Conservation (phyloP, 2,888 invertebrate species). For the Troides helena region DNA sequence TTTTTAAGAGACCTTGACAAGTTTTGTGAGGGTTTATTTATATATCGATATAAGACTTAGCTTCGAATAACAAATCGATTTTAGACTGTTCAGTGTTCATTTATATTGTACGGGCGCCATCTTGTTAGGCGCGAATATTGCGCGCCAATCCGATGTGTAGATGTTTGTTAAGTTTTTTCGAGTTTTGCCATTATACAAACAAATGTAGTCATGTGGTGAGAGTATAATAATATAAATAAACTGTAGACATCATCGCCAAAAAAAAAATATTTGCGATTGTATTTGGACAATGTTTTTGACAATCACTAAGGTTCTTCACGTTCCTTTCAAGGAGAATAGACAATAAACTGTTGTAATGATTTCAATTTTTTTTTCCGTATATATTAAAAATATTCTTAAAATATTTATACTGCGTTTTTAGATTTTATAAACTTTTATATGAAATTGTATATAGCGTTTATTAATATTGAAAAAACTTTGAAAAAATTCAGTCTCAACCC, state of each 20-base stretch:
- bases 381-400: no score
- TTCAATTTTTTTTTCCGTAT: no score
- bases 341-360: no score
- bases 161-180: slow-evolving; percentile 38
- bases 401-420: no score
- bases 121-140: no score
- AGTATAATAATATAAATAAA: neutral
- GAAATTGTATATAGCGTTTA: neutral
- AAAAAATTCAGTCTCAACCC: neutral
- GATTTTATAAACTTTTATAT: no score
- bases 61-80: neutral
- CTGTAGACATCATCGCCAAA: no score
- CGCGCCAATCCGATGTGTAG: no score
- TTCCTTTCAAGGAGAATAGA: no score
- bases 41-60: slow-evolving; percentile 1
- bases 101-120: slow-evolving; percentile 32
- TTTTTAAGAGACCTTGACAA: neutral
- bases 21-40: neutral
- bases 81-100: slow-evolving; percentile 48
- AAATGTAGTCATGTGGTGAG: slow-evolving; percentile 25
- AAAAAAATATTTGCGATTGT: no score
- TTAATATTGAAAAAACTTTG: neutral
- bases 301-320: no score
- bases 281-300: no score
- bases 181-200: slow-evolving; percentile 32